Percentiles rank a stretch among this genome's conserved stretches.
These are phyloP conservation scores for Ariopsis seemanni DNA, from an alignment of 2,113 vertebrate genomes.

Conservation along the genomic window DNA sequence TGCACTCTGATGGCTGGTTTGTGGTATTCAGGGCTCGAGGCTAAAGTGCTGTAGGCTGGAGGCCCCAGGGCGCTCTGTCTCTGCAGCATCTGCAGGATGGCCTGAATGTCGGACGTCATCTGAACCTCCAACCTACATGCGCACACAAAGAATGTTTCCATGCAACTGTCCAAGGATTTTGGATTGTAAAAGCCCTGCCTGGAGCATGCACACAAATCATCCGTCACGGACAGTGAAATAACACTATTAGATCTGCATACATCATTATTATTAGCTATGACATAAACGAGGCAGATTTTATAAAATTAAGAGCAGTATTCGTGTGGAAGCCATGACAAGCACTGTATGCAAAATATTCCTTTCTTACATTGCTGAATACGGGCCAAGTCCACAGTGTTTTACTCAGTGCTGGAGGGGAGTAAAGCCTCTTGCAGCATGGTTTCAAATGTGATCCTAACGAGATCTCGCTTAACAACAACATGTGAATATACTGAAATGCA, in stretches of 20 bases:
- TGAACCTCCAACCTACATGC: slow-evolving; percentile 87
- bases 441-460: not conserved
- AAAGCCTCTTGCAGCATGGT: not conserved
- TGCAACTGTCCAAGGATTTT: not conserved
- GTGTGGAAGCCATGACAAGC: not conserved
- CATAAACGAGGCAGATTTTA: not conserved
- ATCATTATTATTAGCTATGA: not conserved
- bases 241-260: not conserved
- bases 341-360: not conserved
- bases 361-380: not conserved
- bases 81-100: slow-evolving; percentile 93
- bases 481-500: not conserved
- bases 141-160: not conserved
- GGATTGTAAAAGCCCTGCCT: slow-evolving; percentile 10
- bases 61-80: slow-evolving; percentile 82
- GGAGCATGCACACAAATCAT: not conserved
- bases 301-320: not conserved
- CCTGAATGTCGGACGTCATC: slow-evolving; percentile 94
- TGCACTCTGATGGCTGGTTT: slow-evolving; percentile 72
- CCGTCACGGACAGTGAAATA: not conserved
- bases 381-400: not conserved
- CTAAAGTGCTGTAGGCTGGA: slow-evolving; percentile 90
- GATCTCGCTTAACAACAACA: not conserved
- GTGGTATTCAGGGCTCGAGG: slow-evolving; percentile 80
- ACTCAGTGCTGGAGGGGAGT: not conserved